These are phyloP conservation scores for Amiota communis DNA, from an alignment of 2,888 invertebrate genomes.

Conservation along the genomic window DNA sequence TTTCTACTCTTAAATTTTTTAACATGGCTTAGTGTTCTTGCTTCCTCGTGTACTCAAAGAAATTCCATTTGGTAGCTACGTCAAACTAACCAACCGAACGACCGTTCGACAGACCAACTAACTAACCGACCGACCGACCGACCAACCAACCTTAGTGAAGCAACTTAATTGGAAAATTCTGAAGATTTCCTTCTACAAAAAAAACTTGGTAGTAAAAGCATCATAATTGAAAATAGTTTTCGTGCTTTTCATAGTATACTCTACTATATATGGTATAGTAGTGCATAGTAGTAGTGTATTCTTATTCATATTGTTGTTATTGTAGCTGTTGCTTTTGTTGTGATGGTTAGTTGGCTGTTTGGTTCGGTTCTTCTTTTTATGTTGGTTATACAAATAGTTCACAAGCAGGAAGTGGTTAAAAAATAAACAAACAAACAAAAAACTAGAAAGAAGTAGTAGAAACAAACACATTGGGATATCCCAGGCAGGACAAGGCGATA, in stretches of 20 bases:
- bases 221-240: conserved; percentile 66
- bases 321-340: neutral
- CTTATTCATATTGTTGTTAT: neutral
- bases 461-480: too few relatives aligned
- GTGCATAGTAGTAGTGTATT: too few relatives aligned
- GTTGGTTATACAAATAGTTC: conserved; percentile 9
- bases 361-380: neutral
- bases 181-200: conserved; percentile 53
- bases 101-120: neutral
- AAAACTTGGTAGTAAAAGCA: conserved; percentile 38
- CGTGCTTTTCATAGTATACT: neutral
- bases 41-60: neutral
- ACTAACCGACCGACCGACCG: neutral
- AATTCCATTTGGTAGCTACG: conserved; percentile 21
- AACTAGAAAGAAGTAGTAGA: neutral
- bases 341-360: neutral
- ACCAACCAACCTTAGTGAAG: conserved; percentile 28
- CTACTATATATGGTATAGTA: too few relatives aligned
- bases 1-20: neutral
- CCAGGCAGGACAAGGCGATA: too few relatives aligned
- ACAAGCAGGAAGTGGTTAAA: neutral
- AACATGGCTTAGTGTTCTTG: conserved; percentile 1
- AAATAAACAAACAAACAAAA: neutral
- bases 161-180: conserved; percentile 64
- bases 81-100: neutral